Conservation (phyloP, 2,797 vertebrate genomes). For the Hydrophis major region DNA sequence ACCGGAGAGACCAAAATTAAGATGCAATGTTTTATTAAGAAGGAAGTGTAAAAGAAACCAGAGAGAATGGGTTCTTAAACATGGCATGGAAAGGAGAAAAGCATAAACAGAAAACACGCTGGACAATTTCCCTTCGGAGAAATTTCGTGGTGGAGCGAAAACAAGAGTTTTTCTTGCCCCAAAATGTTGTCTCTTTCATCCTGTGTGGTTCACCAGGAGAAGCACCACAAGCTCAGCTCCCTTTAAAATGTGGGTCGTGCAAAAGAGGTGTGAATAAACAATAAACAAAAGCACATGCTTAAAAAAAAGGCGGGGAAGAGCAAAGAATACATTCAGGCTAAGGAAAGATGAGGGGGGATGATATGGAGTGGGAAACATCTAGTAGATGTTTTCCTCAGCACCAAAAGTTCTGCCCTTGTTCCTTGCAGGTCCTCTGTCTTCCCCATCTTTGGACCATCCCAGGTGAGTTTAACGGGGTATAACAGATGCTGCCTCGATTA, state of each 20-base stretch:
- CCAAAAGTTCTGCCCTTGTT: not conserved
- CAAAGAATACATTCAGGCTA: not conserved
- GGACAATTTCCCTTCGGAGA: not conserved
- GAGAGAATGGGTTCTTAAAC: not conserved
- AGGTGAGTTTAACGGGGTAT: not conserved
- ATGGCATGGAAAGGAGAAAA: not conserved
- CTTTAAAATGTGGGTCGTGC: accelerated
- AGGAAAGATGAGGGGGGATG: not conserved
- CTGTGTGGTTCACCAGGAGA: not conserved
- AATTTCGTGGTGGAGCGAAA: not conserved
- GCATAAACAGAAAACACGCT: not conserved
- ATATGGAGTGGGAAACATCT: not conserved
- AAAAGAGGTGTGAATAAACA: not conserved
- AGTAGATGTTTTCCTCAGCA: not conserved
- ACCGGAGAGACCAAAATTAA: not conserved
- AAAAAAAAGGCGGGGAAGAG: not conserved
- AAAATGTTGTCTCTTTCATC: not conserved
- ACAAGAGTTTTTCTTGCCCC: not conserved
- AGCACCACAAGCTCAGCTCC: too few relatives aligned
- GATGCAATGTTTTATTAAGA: not conserved
- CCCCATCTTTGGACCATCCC: not conserved
- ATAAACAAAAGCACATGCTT: not conserved
- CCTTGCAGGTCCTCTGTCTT: not conserved
- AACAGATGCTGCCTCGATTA: not conserved
- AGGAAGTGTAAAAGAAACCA: not conserved